These are phyloP conservation scores for Drosophila birchii DNA, from an alignment of 2,888 invertebrate genomes.

Conservation along the genomic window DNA sequence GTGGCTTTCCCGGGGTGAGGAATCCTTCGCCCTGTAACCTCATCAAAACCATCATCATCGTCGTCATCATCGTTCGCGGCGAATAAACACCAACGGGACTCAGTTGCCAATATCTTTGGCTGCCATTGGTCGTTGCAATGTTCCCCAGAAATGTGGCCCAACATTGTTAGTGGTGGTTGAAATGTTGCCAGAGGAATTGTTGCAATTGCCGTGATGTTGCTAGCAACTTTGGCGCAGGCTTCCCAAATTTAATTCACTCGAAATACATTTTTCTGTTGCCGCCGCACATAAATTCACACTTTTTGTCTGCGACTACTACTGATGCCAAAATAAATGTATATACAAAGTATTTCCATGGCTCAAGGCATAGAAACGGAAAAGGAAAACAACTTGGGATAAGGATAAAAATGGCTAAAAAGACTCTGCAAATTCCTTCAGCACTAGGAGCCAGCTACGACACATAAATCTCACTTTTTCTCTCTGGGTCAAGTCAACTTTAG, in stretches of 20 bases:
- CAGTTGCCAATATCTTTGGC: slow-evolving; percentile 17
- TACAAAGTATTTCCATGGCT: slow-evolving; percentile 5
- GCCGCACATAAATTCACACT: slow-evolving; percentile 61
- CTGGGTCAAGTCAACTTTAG: slow-evolving; percentile 58
- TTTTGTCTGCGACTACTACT: slow-evolving; percentile 20
- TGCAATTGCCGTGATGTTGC: slow-evolving; percentile 51
- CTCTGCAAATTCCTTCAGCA: slow-evolving; percentile 37
- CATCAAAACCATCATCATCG: slow-evolving; percentile 30
- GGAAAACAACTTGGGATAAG: slow-evolving; percentile 8
- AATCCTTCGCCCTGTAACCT: slow-evolving; percentile 44
- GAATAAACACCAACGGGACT: slow-evolving; percentile 8
- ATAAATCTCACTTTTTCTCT: slow-evolving; percentile 59
- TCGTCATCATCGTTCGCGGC: slow-evolving; percentile 13
- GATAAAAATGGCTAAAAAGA: background rate
- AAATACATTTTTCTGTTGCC: slow-evolving; percentile 48
- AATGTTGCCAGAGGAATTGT: slow-evolving; percentile 18
- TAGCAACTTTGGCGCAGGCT: slow-evolving; percentile 47
- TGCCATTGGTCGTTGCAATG: slow-evolving; percentile 13
- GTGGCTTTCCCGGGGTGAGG: slow-evolving; percentile 65
- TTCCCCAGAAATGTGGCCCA: slow-evolving; percentile 10
- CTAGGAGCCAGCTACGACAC: slow-evolving; percentile 54
- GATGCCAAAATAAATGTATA: slow-evolving; percentile 37
- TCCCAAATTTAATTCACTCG: slow-evolving; percentile 68
- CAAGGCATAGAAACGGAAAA: slow-evolving; percentile 10
- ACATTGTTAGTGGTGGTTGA: slow-evolving; percentile 13